Conservation (phyloP, 2,113 vertebrate species). For the Stigmatopora argus region DNA sequence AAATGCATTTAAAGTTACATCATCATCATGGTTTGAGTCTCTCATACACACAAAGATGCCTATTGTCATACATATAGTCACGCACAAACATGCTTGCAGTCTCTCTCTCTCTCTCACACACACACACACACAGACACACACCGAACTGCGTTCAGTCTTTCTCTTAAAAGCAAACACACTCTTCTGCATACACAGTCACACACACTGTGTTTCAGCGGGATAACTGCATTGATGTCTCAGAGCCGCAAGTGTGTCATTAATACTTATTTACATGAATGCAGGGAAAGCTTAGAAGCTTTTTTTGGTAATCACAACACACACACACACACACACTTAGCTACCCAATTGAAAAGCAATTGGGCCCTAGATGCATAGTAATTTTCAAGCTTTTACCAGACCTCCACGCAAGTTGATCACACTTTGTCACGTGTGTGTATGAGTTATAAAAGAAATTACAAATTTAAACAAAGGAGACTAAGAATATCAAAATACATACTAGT, state of each 20-base stretch:
- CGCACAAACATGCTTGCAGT: not conserved
- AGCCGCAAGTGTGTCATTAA: conserved; percentile 46
- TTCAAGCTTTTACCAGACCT: conserved; percentile 61
- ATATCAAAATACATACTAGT: not conserved
- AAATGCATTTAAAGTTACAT: too few species aligned
- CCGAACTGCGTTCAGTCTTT: not conserved
- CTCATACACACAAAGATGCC: too few species aligned
- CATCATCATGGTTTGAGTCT: too few species aligned
- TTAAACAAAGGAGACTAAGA: not conserved
- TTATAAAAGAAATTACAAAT: not conserved
- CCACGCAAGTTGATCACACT: conserved; percentile 30
- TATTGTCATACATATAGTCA: too few species aligned
- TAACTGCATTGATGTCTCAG: conserved; percentile 8
- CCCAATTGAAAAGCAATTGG: conserved; percentile 74
- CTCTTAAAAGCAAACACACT: not conserved
- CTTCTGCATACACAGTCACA: not conserved
- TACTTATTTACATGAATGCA: conserved; percentile 48
- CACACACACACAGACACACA: not conserved
- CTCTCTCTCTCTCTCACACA: not conserved
- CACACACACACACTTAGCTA: conserved; percentile 52
- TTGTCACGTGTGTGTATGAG: conserved; percentile 34
- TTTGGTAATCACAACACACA: conserved; percentile 31
- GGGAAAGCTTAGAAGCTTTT: conserved; percentile 45
- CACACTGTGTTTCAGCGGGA: not conserved
- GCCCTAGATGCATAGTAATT: conserved; percentile 52